Evolutionary conservation across 1,140 invertebrate species (phyloP), one percentile per base, ranked within the genome.

Genomic region (Ceratina japonica): DNA sequence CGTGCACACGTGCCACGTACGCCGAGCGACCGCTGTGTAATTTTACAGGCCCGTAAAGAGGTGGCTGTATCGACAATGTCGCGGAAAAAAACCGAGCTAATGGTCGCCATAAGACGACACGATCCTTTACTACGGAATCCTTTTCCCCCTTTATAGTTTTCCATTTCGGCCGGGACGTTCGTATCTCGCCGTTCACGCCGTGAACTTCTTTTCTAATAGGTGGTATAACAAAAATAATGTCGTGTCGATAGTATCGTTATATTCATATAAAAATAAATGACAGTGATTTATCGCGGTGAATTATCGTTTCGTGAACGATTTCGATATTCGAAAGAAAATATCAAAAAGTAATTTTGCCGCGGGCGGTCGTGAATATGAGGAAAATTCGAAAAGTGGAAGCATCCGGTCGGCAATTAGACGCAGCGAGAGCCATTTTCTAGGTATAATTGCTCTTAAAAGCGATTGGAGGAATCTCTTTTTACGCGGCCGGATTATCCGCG

Each of bases 371-470:
- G 37, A 59, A 65, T 79, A 79, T 58, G 37, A 22, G 22, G 44
- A 31, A 64, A 31, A 16, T 37, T 22, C 13, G 18, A 64, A 59
- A 70, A 15, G 22, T 12, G 44, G 52, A 68, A 59, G 37, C 69
- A 66, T 61, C 54, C 68, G 20, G 58, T 52, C 27, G 59, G 71
- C 63, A 73, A 80, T 80, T 70, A 70, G 61, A 62, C 58, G 66
- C 52, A 54, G 65, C 56, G 72, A 54, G 69, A 51, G 51, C 61
- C 76, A 80, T 84, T 84, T 71, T 83, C 82, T 52, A 16, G 58
- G 44, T 73, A 83, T 84, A 84, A 84, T 80, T 84, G 82, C 72
- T 37, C 63, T 65, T 75, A 58, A 84, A 84, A 84, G 54, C 75
- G 66, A 31, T 83, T 51, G 65, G 64, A 15, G 22, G 37, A 61